These are phyloP conservation scores for Drosophila pegasa DNA, from an alignment of 2,888 invertebrate genomes.

Conservation along the genomic window DNA sequence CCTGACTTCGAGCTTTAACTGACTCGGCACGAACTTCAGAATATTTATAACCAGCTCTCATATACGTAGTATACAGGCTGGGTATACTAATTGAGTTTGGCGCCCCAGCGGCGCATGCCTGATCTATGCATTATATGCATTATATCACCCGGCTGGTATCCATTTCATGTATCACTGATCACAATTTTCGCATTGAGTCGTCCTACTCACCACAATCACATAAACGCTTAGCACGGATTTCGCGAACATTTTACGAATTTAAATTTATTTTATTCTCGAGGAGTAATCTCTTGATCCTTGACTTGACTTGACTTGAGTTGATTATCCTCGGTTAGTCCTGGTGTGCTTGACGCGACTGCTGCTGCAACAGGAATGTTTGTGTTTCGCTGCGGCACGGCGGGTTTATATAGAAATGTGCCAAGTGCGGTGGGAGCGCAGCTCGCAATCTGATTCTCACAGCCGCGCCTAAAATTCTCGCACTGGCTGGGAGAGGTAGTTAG, in stretches of 20 bases:
- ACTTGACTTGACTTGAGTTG: not conserved
- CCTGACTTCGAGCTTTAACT: conserved; percentile 39
- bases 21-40: conserved; percentile 28
- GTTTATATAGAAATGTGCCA: conserved; percentile 79
- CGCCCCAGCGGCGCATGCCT: conserved; percentile 20
- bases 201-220: conserved; percentile 81
- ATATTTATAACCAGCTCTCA: conserved; percentile 6
- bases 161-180: conserved; percentile 25
- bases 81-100: conserved; percentile 22
- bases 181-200: not conserved
- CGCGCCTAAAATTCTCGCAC: conserved; percentile 61
- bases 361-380: conserved; percentile 83
- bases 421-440: conserved; percentile 53
- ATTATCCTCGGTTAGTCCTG: conserved; percentile 68
- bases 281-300: conserved; percentile 22
- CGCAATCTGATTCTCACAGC: conserved; percentile 49
- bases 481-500: conserved; percentile 57
- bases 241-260: conserved; percentile 68
- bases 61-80: not conserved
- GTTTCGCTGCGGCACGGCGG: conserved; percentile 67
- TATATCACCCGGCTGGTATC: conserved; percentile 2
- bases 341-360: conserved; percentile 79
- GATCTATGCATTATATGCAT: conserved; percentile 15
- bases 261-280: not conserved
- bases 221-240: conserved; percentile 68